Conservation (phyloP, 2,113 vertebrate genomes). For the Pelvicachromis taeniatus region DNA sequence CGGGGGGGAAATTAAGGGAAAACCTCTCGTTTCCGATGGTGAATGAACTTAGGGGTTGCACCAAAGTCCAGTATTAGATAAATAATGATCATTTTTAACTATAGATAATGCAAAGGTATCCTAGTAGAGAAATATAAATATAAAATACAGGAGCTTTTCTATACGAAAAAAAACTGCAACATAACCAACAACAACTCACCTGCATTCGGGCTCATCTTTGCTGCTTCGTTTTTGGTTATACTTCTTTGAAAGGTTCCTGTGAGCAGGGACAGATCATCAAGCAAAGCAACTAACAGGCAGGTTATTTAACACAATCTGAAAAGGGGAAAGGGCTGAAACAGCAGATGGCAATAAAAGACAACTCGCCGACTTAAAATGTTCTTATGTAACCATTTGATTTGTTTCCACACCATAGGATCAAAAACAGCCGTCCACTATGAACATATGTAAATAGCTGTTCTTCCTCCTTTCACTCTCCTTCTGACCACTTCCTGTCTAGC, state of each 20-base stretch:
- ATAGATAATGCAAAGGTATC: background rate
- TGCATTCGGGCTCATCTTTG: constrained; percentile 86
- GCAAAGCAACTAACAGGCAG: background rate
- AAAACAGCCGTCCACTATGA: background rate
- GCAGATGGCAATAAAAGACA: background rate
- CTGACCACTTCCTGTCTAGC: constrained; percentile 70
- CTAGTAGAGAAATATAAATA: background rate
- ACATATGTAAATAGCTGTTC: constrained; percentile 25
- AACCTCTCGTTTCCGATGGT: background rate
- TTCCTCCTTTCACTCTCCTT: constrained; percentile 57
- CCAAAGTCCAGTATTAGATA: background rate
- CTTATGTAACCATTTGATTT: background rate
- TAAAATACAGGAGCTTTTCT: background rate
- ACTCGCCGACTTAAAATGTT: background rate
- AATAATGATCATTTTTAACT: background rate
- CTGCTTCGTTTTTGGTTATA: constrained; percentile 80
- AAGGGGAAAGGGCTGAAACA: background rate
- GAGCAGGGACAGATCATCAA: constrained; percentile 1
- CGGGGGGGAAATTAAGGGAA: background rate
- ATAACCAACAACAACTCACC: constrained; percentile 65
- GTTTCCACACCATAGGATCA: background rate
- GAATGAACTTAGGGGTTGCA: background rate
- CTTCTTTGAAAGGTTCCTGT: constrained; percentile 87
- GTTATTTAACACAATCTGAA: background rate
- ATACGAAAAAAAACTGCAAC: background rate